Evolutionary conservation across 1,140 invertebrate species (phyloP).

Genomic region (Hestina assimilis): DNA sequence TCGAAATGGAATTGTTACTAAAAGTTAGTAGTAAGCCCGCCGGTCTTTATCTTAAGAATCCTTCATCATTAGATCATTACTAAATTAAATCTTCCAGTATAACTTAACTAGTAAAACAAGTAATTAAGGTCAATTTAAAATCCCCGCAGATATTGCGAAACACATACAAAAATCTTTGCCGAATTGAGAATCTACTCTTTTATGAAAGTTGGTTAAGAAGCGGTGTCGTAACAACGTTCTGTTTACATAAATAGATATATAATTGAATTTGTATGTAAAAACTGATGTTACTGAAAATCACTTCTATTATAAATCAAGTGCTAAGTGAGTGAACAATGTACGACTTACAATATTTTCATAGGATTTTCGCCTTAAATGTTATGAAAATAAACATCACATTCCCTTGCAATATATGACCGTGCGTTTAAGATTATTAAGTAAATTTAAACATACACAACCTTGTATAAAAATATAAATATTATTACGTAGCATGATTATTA

Average conservation of each 20-base stretch:
- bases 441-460: slow-evolving; percentile 32
- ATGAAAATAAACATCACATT: slow-evolving; percentile 24
- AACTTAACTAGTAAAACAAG: too few species aligned
- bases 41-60: too few species aligned
- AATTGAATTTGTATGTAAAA: slow-evolving; percentile 23
- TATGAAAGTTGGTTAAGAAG: neutral
- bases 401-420: slow-evolving; percentile 14
- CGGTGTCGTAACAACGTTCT: neutral
- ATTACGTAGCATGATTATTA: slow-evolving; percentile 15
- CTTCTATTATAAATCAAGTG: slow-evolving; percentile 43
- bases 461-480: slow-evolving; percentile 34
- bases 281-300: slow-evolving; percentile 32
- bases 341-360: slow-evolving; percentile 8
- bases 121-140: too few species aligned
- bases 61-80: too few species aligned
- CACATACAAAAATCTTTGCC: too few species aligned
- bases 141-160: too few species aligned
- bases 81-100: too few species aligned
- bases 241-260: slow-evolving; percentile 16
- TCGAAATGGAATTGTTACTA: too few species aligned
- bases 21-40: too few species aligned
- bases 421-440: slow-evolving; percentile 25
- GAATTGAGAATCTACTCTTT: too few species aligned
- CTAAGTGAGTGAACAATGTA: slow-evolving; percentile 32
- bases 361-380: slow-evolving; percentile 24